Evolutionary conservation across 2,888 invertebrate genomes (phyloP).

Genomic region (Lycocerus yunnanus): DNA sequence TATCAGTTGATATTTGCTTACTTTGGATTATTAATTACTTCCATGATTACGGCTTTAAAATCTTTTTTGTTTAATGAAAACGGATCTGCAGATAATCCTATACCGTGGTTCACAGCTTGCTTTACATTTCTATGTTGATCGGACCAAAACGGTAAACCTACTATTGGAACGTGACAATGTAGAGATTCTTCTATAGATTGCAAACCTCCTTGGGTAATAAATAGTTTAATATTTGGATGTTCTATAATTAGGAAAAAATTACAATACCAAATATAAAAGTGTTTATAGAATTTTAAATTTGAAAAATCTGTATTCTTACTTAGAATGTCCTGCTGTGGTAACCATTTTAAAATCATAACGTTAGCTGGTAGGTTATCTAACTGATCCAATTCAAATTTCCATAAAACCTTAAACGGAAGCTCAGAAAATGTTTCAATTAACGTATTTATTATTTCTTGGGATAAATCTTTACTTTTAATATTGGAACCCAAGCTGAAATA

Average conservation of each 20-base stretch:
- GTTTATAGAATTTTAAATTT: too few species aligned
- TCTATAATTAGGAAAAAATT: conserved; percentile 21
- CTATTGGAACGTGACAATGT: conserved; percentile 51
- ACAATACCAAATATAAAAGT: too few species aligned
- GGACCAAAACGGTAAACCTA: conserved; percentile 53
- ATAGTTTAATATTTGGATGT: conserved; percentile 56
- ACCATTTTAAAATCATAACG: conserved; percentile 52
- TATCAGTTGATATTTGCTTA: background rate
- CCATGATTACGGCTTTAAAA: background rate
- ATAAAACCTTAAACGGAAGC: background rate
- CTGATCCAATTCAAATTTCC: conserved; percentile 51
- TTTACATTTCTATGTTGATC: conserved; percentile 53
- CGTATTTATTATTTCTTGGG: conserved; percentile 40
- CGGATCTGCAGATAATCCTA: background rate
- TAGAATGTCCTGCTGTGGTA: conserved; percentile 52
- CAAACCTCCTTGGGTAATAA: conserved; percentile 57
- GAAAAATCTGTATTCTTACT: conserved; percentile 33
- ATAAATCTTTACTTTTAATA: conserved; percentile 47
- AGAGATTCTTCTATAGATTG: conserved; percentile 57
- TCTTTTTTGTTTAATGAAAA: background rate
- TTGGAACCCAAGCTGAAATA: conserved; percentile 56
- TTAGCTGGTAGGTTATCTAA: conserved; percentile 47
- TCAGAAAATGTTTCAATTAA: conserved; percentile 39
- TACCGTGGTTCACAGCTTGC: background rate
- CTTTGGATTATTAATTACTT: background rate